Base-by-base conservation (phyloP, 2,888 invertebrate genomes). In the Pristionchus fissidentatus region DNA sequence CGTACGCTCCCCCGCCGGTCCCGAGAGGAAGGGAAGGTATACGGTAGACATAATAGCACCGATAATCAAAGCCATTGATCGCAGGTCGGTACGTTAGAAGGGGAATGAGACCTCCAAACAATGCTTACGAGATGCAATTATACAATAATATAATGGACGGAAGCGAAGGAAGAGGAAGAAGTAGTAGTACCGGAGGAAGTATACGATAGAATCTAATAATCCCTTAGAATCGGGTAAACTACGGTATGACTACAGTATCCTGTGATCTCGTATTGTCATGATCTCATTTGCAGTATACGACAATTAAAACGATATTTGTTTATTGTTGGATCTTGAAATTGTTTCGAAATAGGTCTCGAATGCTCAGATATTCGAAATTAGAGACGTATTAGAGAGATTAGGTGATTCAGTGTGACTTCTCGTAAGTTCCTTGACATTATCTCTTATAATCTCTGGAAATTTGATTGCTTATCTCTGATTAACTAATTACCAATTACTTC, bases 211-310 rank as follows among this genome's bases (percentile, higher is more conserved):
- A 57, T n/a, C 10, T 13, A 29, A 57, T 13, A 26, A 57, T 57
- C 57, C 8, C 10, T 26, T 57, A 10, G 26, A 4, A 57, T 4
- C 57, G 57, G n/a, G 26, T 57, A 57, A 13, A 57, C 29, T 57
- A 57, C 57, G 57, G 57, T 57, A 57, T 57, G n/a, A n/a, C n/a
- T 57, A n/a, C 57, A 5, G n/a, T 57, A 57, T 57, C 57, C 57
- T 7, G 10, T 57, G 57, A 62, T 62, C 62, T 62, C 62, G 35
- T 32, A 10, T 62, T 62, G 1, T 62, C 10, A 62, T 62, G 62
- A 62, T 62, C 62, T 62, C 62, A 8, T 32, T 8, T 32, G 35
- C 35, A 13, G 19, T 35, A 62, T 29, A 62, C 32, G n/a, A 60
- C 10, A 35, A 32, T 62, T 62, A 10, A 19, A 15, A 62, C 15